Evolutionary conservation across 1,140 invertebrate species (phyloP), one percentile per base, ranked within the genome.

Genomic region (Sitophilus oryzae): DNA sequence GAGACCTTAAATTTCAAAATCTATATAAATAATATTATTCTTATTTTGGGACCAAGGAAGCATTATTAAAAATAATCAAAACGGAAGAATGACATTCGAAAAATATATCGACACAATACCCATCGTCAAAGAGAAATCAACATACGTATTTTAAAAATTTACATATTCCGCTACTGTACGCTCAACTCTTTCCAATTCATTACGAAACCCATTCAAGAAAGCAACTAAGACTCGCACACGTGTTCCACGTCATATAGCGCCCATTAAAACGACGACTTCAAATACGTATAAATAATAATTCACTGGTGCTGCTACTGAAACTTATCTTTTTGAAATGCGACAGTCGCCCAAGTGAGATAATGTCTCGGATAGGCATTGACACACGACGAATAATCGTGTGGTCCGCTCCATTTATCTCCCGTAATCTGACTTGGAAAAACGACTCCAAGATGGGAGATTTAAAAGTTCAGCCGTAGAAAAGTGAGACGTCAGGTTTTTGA

Each of bases 381-480:
- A 4, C 16, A 42, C 21, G 2, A 11, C 15, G 40, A 42, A 18
- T 9, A 6, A 4, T 42, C 8, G 16, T 6, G 19, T 42, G 40
- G 18, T 4, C 40, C 16, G 21, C 19, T 42, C 15, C 10, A n/a
- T 15, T 42, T 42, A 42, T 42, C 40, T 18, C 3, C 8, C 18
- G 40, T 19, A 18, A 42, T 42, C 40, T 42, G 40, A 42, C 40
- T 42, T 42, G 18, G 40, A 42, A 42, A 42, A 42, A 42, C 40
- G 40, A 42, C 16, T 21, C 11, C 8, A 1, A 11, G 3, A 4
- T 15, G 4, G 9, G n/a, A 21, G 19, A 19, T 42, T 42, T 5
- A 42, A 21, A 19, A 19, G 11, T 19, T 42, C 19, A 21, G 21
- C 11, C 21, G 11, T 42, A 20, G 15, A 42, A 19, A 42, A 42